A percentile compares a stretch with the other conserved stretches of the same genome.
These are phyloP conservation scores for Euglossa dilemma DNA, from an alignment of 1,140 invertebrate species.

Conservation along the genomic window DNA sequence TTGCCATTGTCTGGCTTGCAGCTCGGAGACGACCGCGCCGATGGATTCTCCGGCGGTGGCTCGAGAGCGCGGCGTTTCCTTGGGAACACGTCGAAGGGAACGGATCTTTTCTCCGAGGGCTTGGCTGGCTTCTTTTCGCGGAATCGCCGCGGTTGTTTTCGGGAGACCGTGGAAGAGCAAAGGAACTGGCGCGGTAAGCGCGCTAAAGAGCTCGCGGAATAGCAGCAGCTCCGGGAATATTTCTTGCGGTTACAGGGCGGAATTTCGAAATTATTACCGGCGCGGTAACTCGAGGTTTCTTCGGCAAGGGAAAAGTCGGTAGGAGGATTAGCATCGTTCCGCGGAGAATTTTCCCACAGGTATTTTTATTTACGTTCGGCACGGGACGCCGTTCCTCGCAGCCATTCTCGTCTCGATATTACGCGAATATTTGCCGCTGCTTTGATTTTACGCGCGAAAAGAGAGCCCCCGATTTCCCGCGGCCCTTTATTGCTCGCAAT, in stretches of 20 bases:
- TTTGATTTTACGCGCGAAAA: not conserved
- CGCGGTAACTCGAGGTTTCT: too few relatives aligned
- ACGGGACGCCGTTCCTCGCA: too few relatives aligned
- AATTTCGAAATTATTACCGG: too few relatives aligned
- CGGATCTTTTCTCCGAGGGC: not conserved
- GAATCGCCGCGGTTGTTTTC: not conserved
- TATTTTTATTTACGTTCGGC: not conserved
- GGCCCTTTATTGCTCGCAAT: slow-evolving; percentile 8
- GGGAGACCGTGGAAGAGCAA: too few relatives aligned
- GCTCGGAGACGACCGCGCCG: slow-evolving; percentile 4
- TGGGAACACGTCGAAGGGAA: slow-evolving; percentile 33
- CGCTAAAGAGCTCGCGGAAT: too few relatives aligned
- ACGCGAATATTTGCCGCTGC: not conserved
- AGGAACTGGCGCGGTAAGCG: too few relatives aligned
- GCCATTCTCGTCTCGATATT: not conserved
- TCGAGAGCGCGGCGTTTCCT: slow-evolving; percentile 44
- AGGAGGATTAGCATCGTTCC: not conserved
- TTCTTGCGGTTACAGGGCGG: not conserved
- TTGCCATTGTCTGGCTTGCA: slow-evolving; percentile 46
- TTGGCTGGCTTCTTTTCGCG: not conserved
- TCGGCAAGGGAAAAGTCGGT: not conserved
- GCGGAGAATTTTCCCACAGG: too few relatives aligned
- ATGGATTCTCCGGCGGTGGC: slow-evolving; percentile 32
- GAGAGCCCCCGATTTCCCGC: not conserved
- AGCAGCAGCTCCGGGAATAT: not conserved